phyloP scores from a whole-genome alignment of 2,797 vertebrate genomes.

The Kryptolebias ocellatus region DNA sequence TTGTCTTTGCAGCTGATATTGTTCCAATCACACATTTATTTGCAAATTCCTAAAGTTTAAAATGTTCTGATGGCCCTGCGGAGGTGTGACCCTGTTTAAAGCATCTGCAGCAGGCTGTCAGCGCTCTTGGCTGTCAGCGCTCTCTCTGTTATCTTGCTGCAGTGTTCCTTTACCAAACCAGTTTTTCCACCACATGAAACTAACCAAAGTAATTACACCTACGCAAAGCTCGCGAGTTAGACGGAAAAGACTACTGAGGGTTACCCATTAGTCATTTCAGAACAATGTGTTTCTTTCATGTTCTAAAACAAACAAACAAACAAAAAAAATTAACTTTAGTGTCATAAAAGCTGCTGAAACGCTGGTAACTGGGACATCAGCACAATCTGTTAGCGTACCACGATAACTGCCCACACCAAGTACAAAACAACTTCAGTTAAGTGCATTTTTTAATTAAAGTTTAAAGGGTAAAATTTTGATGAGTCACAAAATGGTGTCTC shows the following conservation, averaged over 20 bases:
- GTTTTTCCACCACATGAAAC: conserved; percentile 29
- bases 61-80: background rate
- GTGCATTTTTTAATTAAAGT: too few species aligned
- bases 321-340: too few species aligned
- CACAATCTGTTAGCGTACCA: too few species aligned
- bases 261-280: too few species aligned
- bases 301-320: too few species aligned
- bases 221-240: background rate
- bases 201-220: background rate
- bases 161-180: conserved; percentile 38
- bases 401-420: too few species aligned
- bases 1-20: background rate
- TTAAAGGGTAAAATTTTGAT: too few species aligned
- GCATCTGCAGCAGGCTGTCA: background rate
- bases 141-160: background rate
- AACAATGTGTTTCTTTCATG: too few species aligned
- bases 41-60: background rate
- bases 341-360: too few species aligned
- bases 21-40: background rate
- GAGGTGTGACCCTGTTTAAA: background rate
- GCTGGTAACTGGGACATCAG: too few species aligned
- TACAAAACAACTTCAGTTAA: too few species aligned
- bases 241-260: background rate
- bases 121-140: background rate
- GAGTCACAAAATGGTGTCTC: too few species aligned